phyloP scores from a whole-genome alignment of 2,888 invertebrate genomes.

The Halictus quadricinctus region DNA sequence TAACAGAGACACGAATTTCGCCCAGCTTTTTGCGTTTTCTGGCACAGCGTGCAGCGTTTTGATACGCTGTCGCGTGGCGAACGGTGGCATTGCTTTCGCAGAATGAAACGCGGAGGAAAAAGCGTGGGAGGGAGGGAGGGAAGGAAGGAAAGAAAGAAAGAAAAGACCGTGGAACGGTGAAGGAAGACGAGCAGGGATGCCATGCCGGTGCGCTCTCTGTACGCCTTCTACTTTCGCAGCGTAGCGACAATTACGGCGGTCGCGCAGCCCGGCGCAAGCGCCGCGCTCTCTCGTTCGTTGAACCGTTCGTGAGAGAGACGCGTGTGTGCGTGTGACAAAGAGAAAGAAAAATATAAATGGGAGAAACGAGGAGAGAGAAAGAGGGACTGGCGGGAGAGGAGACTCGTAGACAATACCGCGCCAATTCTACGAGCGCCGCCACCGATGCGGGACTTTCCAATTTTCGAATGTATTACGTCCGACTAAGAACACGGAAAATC shows the following conservation, averaged over 20 bases:
- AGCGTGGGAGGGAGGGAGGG: background rate
- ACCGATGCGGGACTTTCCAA: slow-evolving; percentile 42
- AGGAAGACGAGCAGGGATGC: slow-evolving; percentile 42
- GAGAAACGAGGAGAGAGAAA: slow-evolving; percentile 29
- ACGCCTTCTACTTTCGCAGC: slow-evolving; percentile 64
- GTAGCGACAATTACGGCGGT: slow-evolving; percentile 68
- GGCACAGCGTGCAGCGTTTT: background rate
- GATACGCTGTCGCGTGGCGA: background rate
- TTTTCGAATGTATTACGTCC: slow-evolving; percentile 46
- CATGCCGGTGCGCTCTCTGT: slow-evolving; percentile 20
- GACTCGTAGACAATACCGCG: slow-evolving; percentile 54
- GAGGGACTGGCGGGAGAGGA: slow-evolving; percentile 9
- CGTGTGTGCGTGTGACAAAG: slow-evolving; percentile 44
- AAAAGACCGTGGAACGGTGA: slow-evolving; percentile 11
- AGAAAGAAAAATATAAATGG: slow-evolving; percentile 54
- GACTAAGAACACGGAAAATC: background rate
- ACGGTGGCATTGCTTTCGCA: background rate
- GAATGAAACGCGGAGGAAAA: background rate
- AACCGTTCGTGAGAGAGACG: slow-evolving; percentile 72
- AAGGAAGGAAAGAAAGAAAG: background rate
- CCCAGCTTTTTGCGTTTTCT: background rate
- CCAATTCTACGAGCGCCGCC: slow-evolving; percentile 46
- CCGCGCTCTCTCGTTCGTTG: slow-evolving; percentile 79
- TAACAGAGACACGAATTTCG: background rate
- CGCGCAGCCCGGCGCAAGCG: slow-evolving; percentile 76